Evolutionary conservation across 1,140 invertebrate species (phyloP).

Genomic region (Ooceraea biroi): DNA sequence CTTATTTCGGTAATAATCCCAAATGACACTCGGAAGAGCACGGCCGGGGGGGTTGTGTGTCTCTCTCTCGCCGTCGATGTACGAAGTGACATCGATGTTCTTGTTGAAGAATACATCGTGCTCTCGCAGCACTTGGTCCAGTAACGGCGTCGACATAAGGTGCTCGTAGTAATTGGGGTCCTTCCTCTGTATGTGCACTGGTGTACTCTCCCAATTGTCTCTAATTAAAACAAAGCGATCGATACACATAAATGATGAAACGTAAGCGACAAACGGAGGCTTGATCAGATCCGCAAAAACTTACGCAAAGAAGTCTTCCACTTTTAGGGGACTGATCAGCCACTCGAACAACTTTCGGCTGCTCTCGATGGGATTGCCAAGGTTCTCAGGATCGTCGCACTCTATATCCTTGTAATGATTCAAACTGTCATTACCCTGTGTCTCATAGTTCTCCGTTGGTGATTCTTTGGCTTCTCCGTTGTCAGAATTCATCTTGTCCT

Average conservation of each 20-base stretch:
- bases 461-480: background rate
- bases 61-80: constrained; percentile 92
- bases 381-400: constrained; percentile 81
- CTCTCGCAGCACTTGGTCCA: constrained; percentile 92
- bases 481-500: background rate
- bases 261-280: too few relatives aligned
- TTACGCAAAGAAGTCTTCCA: constrained; percentile 89
- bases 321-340: constrained; percentile 89
- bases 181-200: constrained; percentile 91
- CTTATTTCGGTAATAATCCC: constrained; percentile 96
- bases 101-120: constrained; percentile 93
- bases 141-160: constrained; percentile 91
- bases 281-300: too few relatives aligned
- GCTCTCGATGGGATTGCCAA: constrained; percentile 87
- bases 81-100: constrained; percentile 97
- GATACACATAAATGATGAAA: constrained; percentile 38
- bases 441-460: background rate
- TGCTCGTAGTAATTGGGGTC: constrained; percentile 90
- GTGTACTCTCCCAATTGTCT: constrained; percentile 93
- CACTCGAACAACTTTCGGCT: constrained; percentile 89
- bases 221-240: constrained; percentile 73
- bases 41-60: constrained; percentile 95
- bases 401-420: background rate
- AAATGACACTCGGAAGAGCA: constrained; percentile 92
- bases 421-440: background rate